Percentiles rank a stretch among this genome's conserved stretches.
Evolutionary conservation across 2,888 invertebrate species (phyloP).

Genomic region (Drosophila kambysellisi): DNA sequence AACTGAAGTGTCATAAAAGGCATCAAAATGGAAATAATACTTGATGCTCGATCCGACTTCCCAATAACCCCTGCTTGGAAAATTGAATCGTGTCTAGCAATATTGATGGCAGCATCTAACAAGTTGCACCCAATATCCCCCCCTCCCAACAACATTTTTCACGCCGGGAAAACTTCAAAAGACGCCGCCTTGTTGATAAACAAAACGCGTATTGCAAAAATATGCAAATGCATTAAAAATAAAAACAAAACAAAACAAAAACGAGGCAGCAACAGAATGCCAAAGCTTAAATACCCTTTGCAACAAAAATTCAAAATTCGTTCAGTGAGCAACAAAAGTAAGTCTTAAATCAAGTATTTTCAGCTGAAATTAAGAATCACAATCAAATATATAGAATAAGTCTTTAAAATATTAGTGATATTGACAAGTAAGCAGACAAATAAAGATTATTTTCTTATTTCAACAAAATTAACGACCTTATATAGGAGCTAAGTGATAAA

Average conservation of each 20-base stretch:
- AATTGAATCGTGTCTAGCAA: slow-evolving; percentile 68
- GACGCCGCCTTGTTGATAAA: slow-evolving; percentile 62
- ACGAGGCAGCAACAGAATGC: not conserved
- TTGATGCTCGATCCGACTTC: slow-evolving; percentile 10
- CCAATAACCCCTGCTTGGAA: slow-evolving; percentile 35
- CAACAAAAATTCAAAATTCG: not conserved
- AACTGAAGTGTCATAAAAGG: slow-evolving; percentile 75
- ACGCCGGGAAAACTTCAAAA: slow-evolving; percentile 65
- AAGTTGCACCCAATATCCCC: slow-evolving; percentile 35
- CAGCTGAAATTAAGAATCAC: not conserved
- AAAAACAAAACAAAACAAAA: not conserved
- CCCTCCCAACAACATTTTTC: slow-evolving; percentile 11
- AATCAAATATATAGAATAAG: not conserved
- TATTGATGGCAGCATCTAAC: slow-evolving; percentile 69
- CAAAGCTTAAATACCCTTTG: not conserved
- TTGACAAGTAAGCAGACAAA: not conserved
- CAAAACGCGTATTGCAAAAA: slow-evolving; percentile 48
- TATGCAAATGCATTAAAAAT: slow-evolving; percentile 33
- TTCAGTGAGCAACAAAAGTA: no score
- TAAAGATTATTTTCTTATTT: not conserved
- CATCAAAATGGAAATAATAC: slow-evolving; percentile 76
- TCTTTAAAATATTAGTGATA: not conserved
- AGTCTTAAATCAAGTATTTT: not conserved
- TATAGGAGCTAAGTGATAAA: not conserved
- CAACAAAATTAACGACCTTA: not conserved